phyloP scores from a whole-genome alignment of 2,888 invertebrate species.

The Nomada fucata region DNA sequence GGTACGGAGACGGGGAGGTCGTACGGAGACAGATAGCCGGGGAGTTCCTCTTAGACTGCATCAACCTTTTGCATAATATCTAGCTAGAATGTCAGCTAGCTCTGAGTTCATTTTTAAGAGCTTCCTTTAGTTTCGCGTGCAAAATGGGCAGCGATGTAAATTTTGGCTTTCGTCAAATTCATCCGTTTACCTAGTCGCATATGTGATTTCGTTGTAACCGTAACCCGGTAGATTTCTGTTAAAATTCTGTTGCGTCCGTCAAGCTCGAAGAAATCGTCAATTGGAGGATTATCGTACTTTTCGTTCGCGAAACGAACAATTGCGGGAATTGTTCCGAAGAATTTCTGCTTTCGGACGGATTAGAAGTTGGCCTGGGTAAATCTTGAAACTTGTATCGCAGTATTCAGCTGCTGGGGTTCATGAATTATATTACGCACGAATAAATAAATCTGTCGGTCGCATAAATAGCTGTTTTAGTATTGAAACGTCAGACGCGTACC shows the following conservation, averaged over 20 bases:
- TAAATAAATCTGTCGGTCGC: no score
- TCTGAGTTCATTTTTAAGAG: constrained; percentile 27
- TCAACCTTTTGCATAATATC: constrained; percentile 52
- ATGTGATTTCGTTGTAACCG: not conserved
- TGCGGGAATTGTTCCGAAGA: no score
- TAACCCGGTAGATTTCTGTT: not conserved
- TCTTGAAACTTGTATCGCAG: no score
- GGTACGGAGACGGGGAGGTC: constrained; percentile 25
- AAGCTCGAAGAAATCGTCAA: no score
- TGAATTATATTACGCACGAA: no score
- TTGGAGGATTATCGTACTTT: no score
- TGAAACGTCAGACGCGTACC: not conserved
- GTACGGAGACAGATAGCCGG: constrained; percentile 52
- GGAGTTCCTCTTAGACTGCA: constrained; percentile 47
- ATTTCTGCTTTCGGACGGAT: no score
- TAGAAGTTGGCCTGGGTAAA: no score
- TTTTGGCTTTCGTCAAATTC: not conserved
- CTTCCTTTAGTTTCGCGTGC: constrained; percentile 8
- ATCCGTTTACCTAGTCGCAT: not conserved
- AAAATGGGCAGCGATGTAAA: not conserved
- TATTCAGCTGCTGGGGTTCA: no score
- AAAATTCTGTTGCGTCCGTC: not conserved
- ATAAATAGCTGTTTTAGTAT: not conserved
- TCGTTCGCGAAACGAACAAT: no score
- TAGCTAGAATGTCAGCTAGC: constrained; percentile 34